These are phyloP conservation scores for Tylochromis polylepis DNA, from an alignment of 2,113 vertebrate species.

Conservation along the genomic window DNA sequence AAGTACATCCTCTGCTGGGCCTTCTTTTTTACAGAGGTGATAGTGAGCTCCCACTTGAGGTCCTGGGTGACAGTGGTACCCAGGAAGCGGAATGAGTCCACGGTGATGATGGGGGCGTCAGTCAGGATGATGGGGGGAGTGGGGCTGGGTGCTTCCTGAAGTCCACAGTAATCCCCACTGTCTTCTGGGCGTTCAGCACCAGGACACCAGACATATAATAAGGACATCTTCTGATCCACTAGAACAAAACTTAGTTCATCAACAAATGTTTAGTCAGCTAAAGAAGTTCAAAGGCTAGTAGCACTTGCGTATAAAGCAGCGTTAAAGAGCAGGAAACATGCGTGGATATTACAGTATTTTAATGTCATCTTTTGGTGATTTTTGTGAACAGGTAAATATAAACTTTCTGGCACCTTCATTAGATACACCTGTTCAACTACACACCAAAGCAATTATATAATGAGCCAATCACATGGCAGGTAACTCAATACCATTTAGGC, in stretches of 20 bases:
- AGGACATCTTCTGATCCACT: too few species aligned
- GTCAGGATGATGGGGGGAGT: too few species aligned
- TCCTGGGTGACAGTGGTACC: too few species aligned
- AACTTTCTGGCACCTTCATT: neutral
- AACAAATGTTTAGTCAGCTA: neutral
- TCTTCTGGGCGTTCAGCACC: too few species aligned
- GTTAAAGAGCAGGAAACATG: neutral
- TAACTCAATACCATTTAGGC: neutral
- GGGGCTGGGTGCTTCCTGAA: too few species aligned
- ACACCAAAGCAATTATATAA: neutral
- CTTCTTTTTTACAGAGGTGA: too few species aligned
- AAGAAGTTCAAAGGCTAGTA: neutral
- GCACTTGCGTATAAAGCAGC: neutral
- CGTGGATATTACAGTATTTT: neutral
- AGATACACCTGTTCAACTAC: neutral
- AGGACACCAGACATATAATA: too few species aligned
- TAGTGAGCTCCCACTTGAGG: too few species aligned
- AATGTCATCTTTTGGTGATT: neutral
- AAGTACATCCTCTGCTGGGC: too few species aligned
- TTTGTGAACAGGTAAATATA: neutral
- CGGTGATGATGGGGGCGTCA: too few species aligned
- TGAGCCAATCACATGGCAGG: neutral
- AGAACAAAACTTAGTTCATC: neutral
- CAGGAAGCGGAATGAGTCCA: too few species aligned
- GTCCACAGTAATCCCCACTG: too few species aligned